A percentile compares a stretch with the other conserved stretches of the same genome.
phyloP scores from a whole-genome alignment of 2,888 invertebrate species.

The Drosophila incognita region DNA sequence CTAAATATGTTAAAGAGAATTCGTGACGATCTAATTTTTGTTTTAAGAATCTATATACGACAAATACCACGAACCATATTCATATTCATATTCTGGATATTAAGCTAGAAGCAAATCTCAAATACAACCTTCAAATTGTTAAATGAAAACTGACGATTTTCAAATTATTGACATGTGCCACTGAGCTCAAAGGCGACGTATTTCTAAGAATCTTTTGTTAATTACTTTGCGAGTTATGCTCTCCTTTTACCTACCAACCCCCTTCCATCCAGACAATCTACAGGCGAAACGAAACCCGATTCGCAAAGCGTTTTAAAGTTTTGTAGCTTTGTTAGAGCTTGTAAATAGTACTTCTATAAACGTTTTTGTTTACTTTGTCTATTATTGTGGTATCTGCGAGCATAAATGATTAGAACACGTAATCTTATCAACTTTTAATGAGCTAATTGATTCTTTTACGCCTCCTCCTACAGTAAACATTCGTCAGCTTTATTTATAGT shows the following conservation, averaged over 20 bases:
- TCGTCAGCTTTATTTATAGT: conserved; percentile 29
- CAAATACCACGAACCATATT: background rate
- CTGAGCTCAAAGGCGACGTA: background rate
- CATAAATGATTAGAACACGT: conserved; percentile 5
- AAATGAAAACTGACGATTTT: background rate
- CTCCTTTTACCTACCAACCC: background rate
- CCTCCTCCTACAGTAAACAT: background rate
- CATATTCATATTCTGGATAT: background rate
- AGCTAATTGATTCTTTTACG: conserved; percentile 2
- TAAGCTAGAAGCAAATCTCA: background rate
- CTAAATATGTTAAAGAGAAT: too few species aligned
- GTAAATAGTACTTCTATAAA: background rate
- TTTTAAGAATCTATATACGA: background rate
- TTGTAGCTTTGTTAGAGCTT: background rate
- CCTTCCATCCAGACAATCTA: background rate
- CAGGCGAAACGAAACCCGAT: background rate
- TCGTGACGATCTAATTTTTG: background rate
- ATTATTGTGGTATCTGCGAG: background rate
- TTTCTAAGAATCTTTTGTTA: background rate
- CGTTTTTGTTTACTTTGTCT: background rate
- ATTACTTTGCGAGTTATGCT: background rate
- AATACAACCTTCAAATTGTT: background rate
- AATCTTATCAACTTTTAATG: conserved; percentile 38
- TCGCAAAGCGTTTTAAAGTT: background rate
- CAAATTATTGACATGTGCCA: background rate